phyloP scores from a whole-genome alignment of 2,888 invertebrate genomes.

The Brenthis daphne region DNA sequence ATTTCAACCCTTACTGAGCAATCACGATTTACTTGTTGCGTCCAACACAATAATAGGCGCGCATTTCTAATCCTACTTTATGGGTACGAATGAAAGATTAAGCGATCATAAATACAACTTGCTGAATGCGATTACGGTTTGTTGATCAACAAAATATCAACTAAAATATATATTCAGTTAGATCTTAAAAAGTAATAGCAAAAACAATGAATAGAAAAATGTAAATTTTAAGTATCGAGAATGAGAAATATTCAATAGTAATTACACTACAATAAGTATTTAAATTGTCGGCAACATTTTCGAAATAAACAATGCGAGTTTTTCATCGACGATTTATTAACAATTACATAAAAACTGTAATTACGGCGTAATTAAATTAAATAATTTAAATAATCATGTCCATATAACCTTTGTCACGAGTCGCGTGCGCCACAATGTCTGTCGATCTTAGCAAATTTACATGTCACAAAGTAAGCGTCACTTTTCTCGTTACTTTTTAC shows the following conservation, averaged over 20 bases:
- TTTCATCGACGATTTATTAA: not conserved
- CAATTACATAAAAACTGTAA: not conserved
- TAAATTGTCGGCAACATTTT: not conserved
- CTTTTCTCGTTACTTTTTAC: slow-evolving; percentile 39
- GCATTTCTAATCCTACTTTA: slow-evolving; percentile 29
- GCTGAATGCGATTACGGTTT: slow-evolving; percentile 8
- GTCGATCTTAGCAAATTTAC: slow-evolving; percentile 45
- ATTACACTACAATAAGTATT: not conserved
- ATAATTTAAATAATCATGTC: slow-evolving; percentile 1
- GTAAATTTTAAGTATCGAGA: too few species aligned
- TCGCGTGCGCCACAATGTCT: slow-evolving; percentile 45
- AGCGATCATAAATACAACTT: slow-evolving; percentile 17
- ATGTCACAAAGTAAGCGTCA: slow-evolving; percentile 36
- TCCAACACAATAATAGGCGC: slow-evolving; percentile 31
- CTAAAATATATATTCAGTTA: slow-evolving; percentile 3
- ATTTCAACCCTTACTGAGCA: slow-evolving; percentile 39
- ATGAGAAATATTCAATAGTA: too few species aligned
- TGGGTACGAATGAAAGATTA: slow-evolving; percentile 25
- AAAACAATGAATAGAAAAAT: too few species aligned
- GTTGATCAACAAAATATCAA: slow-evolving; percentile 8
- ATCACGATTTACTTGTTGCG: slow-evolving; percentile 41
- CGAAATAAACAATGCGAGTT: not conserved
- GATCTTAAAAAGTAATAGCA: too few species aligned
- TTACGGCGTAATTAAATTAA: not conserved
- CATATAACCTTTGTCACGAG: slow-evolving; percentile 33